Evolutionary conservation across 2,888 invertebrate genomes (phyloP), one percentile per base, ranked within the genome.

Genomic region (Lycocerus yunnanus): DNA sequence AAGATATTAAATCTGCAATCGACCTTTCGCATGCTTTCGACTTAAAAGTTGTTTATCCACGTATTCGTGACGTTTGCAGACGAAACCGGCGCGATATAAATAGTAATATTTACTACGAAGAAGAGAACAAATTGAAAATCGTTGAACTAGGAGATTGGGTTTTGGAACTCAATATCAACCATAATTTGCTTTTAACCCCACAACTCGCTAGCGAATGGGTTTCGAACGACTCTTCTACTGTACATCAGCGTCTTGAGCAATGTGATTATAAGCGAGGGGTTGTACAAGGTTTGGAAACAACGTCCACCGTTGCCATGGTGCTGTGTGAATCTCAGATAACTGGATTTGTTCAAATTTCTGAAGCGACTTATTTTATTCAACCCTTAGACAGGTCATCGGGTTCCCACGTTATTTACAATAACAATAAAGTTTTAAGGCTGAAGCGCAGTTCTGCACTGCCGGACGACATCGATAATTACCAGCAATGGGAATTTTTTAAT

Each of bases 401-500:
- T 15, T 68, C 72, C 10, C 75, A 75, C 69, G 21, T 75, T 13
- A 61, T 75, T 13, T 73, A 73, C 15, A 73, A 75, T 70, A 73
- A 65, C 43, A 75, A 65, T 65, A 69, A 15, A 60, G 20, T n/a
- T 11, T n/a, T 63, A 18, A 63, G 61, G 13, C 20, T 20, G 1
- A 63, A 63, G 20, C 16, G 61, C 16, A 63, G 15, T 14, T n/a
- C n/a, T 2, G 9, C 20, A 13, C 9, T 63, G 61, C 43, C n/a
- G n/a, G 43, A 43, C n/a, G 18, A 61, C 27, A 14, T 71, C 10
- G 72, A 66, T 13, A 72, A 69, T 20, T 71, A 60, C 27, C 67
- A 69, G 43, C 67, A 78, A 69, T 82, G 81, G 81, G 78, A 81
- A 66, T 82, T 73, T 60, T 88, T 87, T 78, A 89, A 89, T 85